phyloP scores from a whole-genome alignment of 2,888 invertebrate species.

The Trichogramma evanescens region DNA sequence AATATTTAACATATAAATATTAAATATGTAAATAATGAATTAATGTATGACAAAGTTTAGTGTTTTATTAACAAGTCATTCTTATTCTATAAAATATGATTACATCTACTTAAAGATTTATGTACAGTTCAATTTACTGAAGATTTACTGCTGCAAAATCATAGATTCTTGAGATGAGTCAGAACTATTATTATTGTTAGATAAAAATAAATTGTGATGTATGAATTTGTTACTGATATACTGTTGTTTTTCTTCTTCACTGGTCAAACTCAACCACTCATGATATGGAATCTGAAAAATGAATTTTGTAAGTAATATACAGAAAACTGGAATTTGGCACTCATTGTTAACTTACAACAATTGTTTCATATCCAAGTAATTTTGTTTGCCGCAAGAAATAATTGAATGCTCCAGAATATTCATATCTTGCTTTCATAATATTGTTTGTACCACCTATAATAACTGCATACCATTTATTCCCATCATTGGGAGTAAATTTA shows the following conservation, averaged over 20 bases:
- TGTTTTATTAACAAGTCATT: background rate
- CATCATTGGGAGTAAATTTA: constrained; percentile 28
- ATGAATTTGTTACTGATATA: constrained; percentile 13
- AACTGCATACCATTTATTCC: constrained; percentile 51
- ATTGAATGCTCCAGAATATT: constrained; percentile 49
- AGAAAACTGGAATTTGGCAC: background rate
- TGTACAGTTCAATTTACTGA: constrained; percentile 1
- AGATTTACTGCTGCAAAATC: constrained; percentile 1
- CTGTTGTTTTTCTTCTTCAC: constrained; percentile 38
- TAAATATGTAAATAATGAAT: constrained; percentile 11
- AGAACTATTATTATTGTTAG: constrained; percentile 6
- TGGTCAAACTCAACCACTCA: constrained; percentile 45
- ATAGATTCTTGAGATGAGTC: background rate
- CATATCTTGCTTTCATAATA: constrained; percentile 11
- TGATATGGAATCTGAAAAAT: constrained; percentile 52
- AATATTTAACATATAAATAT: background rate
- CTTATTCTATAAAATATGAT: constrained; percentile 10
- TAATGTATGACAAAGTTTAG: background rate
- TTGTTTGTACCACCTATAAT: constrained; percentile 44
- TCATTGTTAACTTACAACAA: constrained; percentile 30
- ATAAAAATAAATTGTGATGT: constrained; percentile 9
- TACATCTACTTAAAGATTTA: background rate
- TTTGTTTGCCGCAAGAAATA: constrained; percentile 60
- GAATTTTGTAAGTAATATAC: constrained; percentile 5
- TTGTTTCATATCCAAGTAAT: constrained; percentile 47